A percentile compares a stretch with the other conserved stretches of the same genome.
Evolutionary conservation across 2,888 invertebrate species (phyloP).

Genomic region (Cerceris ruficornis): DNA sequence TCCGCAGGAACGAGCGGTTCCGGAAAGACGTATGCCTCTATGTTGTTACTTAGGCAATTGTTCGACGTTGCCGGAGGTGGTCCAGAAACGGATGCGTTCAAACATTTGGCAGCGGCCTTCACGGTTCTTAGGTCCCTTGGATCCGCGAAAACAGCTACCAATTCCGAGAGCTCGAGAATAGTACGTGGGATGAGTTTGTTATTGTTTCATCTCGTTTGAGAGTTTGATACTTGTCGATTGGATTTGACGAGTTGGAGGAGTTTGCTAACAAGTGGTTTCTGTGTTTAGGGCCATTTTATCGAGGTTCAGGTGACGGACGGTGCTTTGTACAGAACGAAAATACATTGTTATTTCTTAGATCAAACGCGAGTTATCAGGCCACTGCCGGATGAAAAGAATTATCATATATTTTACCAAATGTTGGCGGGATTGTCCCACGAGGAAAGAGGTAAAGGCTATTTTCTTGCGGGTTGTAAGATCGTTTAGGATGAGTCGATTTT

Average conservation of each 20-base stretch:
- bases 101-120: conserved; percentile 97
- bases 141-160: conserved; percentile 94
- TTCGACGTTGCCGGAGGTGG: conserved; percentile 97
- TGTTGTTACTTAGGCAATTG: conserved; percentile 93
- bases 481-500: background rate
- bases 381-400: conserved; percentile 94
- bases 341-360: conserved; percentile 97
- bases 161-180: conserved; percentile 96
- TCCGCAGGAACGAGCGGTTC: conserved; percentile 91
- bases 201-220: conserved; percentile 7
- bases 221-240: background rate
- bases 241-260: background rate
- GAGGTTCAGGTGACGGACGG: conserved; percentile 98
- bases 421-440: conserved; percentile 93
- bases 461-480: background rate
- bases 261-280: conserved; percentile 42
- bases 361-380: conserved; percentile 95
- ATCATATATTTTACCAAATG: conserved; percentile 98
- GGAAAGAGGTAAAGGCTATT: conserved; percentile 85
- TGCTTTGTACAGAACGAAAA: conserved; percentile 96
- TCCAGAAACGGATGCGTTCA: conserved; percentile 97
- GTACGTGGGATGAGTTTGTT: conserved; percentile 83
- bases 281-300: conserved; percentile 93
- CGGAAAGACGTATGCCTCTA: conserved; percentile 96
- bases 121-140: conserved; percentile 96